phyloP scores from a whole-genome alignment of 2,797 vertebrate genomes.

The Gymnodraco acuticeps region DNA sequence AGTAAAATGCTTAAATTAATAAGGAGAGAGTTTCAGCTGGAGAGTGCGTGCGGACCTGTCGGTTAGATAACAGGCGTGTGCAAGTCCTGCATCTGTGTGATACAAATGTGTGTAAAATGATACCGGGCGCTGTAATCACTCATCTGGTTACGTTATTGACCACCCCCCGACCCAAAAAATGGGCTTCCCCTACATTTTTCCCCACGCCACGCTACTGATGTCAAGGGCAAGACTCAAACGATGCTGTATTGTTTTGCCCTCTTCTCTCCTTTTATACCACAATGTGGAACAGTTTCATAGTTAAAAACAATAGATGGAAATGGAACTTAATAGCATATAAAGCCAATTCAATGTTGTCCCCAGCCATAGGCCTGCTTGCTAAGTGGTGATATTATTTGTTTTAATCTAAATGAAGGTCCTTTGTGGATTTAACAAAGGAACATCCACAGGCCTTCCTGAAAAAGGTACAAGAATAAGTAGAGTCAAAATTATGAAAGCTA shows the following conservation, averaged over 20 bases:
- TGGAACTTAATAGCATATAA: not conserved
- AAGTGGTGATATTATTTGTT: not conserved
- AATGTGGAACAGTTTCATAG: conserved; percentile 3
- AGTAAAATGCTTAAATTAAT: too few relatives aligned
- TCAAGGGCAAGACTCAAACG: conserved; percentile 42
- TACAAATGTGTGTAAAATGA: too few relatives aligned
- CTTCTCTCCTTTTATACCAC: conserved; percentile 18
- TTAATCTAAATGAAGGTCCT: not conserved
- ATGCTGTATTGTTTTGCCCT: conserved; percentile 25
- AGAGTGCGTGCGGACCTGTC: too few relatives aligned
- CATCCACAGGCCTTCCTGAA: not conserved
- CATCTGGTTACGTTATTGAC: too few relatives aligned
- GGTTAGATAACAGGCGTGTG: too few relatives aligned
- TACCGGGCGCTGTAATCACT: too few relatives aligned
- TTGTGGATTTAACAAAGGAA: not conserved
- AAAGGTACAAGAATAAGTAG: not conserved
- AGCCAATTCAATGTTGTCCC: not conserved
- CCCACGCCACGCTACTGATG: too few relatives aligned
- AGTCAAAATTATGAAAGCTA: not conserved
- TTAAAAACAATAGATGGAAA: conserved; percentile 4
- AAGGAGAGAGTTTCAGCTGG: too few relatives aligned
- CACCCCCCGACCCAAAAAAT: too few relatives aligned
- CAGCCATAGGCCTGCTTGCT: not conserved
- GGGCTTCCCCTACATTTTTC: too few relatives aligned
- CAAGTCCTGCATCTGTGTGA: too few relatives aligned